Base-by-base conservation (phyloP, 64 coral and sea anemone genomes). In the Dendrophyllia cribrosa region DNA sequence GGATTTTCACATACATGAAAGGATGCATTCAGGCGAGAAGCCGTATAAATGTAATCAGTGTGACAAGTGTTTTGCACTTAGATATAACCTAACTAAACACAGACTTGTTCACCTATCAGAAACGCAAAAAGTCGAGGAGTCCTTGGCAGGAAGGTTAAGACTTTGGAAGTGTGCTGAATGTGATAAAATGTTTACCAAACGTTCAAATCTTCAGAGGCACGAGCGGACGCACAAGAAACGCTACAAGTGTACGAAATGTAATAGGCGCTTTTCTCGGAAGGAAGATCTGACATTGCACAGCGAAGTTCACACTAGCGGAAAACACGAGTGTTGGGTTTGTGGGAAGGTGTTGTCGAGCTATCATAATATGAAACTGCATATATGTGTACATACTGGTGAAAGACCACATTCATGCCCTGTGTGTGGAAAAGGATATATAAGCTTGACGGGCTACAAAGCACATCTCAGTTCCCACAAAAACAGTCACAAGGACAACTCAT, bases 31-130 rank as follows among this genome's bases (percentile, higher is more conserved):
- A 13, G 81, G 81, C 12, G 82, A 86, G 48, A 85, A 59, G 49
- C 90, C 70, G 34, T 74, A 86, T 69, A 55, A 86, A 82, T 92
- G 90, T 76, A 26, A 92, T 26, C 25, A 46, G 22, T 92, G 91
- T 87, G 91, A 25, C 51, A 92, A 92, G 47, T 16, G 69, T 25
- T 87, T 34, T 34, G 34, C 34, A 34, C 34, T 93, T 89, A 59
- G 43, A 50, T 4, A 7, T 11, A 65, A 25, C 25, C 87, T 89
- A 23, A 65, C 87, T 24, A 66, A 25, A 66, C 73, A 89, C 43
- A 74, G 61, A 17, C 47, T n/a, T 51, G 76, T 76, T 61, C 87
- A 89, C 74, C 75, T 74, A 1, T 17, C 71, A 46, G 11, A 16
- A 10, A 17, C 45, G 15, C 23, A 5, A 12, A 43, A 26, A 74